Evolutionary conservation across 2,797 vertebrate species (phyloP).

Genomic region (Microctenopoma steveboyesi): DNA sequence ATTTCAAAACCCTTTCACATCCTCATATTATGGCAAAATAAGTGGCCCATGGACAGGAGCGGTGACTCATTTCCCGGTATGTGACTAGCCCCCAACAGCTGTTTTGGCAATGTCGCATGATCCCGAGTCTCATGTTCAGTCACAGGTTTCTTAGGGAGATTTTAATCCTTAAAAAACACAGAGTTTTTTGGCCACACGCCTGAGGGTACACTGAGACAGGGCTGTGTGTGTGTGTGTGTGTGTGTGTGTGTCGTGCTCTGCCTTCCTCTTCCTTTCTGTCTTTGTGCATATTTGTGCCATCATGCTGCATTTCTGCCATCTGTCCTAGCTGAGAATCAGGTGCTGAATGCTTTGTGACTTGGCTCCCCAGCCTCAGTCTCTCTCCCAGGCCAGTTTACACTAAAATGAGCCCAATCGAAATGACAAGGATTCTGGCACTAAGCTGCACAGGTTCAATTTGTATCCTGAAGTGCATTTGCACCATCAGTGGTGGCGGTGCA

Average conservation of each 20-base stretch:
- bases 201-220: slow-evolving; percentile 51
- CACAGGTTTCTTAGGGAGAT: slow-evolving; percentile 62
- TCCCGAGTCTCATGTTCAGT: slow-evolving; percentile 50
- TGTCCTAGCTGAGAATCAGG: slow-evolving; percentile 77
- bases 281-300: slow-evolving; percentile 68
- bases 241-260: slow-evolving; percentile 30
- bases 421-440: slow-evolving; percentile 43
- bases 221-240: slow-evolving; percentile 26
- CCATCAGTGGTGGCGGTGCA: neutral
- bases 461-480: slow-evolving; percentile 42
- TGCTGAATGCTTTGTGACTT: slow-evolving; percentile 73
- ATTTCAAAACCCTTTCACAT: slow-evolving; percentile 52
- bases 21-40: slow-evolving; percentile 26
- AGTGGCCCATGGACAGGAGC: slow-evolving; percentile 40
- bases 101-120: slow-evolving; percentile 57
- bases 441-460: slow-evolving; percentile 48
- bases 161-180: slow-evolving; percentile 72
- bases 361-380: slow-evolving; percentile 60
- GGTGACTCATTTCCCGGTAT: slow-evolving; percentile 54
- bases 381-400: slow-evolving; percentile 66
- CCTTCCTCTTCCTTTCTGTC: slow-evolving; percentile 39
- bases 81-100: slow-evolving; percentile 60
- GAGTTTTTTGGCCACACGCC: slow-evolving; percentile 61
- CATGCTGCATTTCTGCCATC: slow-evolving; percentile 73
- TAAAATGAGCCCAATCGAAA: slow-evolving; percentile 61